Conservation (phyloP, 1,140 invertebrate genomes). For the Zaprionus kolodkinae region DNA sequence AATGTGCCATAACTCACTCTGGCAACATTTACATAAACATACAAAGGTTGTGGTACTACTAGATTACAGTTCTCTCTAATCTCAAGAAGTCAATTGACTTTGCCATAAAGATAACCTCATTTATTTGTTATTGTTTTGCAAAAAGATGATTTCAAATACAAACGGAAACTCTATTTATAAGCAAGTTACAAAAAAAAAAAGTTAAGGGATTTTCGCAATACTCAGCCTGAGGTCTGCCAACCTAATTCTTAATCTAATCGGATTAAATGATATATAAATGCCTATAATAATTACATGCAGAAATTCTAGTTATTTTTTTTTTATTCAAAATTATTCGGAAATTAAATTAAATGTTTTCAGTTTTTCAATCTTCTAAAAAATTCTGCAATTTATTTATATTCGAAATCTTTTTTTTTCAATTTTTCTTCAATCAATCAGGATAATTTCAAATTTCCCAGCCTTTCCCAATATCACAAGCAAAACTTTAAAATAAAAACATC, state of each 20-base stretch:
- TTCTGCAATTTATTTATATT: no score
- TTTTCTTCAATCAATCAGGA: background rate
- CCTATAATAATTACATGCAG: background rate
- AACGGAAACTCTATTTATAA: background rate
- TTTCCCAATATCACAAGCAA: background rate
- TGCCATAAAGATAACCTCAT: conserved; percentile 10
- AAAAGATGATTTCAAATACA: background rate
- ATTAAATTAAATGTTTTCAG: background rate
- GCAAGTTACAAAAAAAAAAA: background rate
- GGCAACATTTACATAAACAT: conserved; percentile 26
- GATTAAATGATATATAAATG: background rate
- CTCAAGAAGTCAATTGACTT: conserved; percentile 14
- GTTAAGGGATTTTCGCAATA: background rate
- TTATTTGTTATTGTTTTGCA: conserved; percentile 11
- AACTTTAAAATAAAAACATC: conserved; percentile 48
- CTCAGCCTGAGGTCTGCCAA: background rate
- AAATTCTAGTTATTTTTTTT: background rate
- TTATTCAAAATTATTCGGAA: background rate
- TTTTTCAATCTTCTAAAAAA: background rate
- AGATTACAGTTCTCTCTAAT: conserved; percentile 27
- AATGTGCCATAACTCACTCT: conserved; percentile 1
- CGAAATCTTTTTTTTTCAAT: background rate
- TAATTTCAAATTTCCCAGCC: background rate
- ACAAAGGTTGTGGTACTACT: background rate
- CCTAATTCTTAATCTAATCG: background rate